Conservation (phyloP, 1,140 invertebrate species). For the Cyclina sinensis region DNA sequence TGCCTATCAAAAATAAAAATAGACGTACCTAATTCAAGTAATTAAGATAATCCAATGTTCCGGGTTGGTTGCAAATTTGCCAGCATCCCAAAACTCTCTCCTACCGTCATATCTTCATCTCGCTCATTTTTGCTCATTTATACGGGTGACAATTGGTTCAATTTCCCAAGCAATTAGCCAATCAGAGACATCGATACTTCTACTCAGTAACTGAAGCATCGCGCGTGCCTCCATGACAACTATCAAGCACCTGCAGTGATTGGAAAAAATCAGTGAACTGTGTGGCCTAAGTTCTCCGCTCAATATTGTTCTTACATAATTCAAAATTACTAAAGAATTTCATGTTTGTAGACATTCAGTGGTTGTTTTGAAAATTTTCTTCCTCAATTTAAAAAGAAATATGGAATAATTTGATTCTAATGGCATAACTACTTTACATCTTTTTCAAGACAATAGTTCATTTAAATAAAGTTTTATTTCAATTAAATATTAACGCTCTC, state of each 20-base stretch:
- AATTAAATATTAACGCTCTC: no score
- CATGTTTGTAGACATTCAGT: no score
- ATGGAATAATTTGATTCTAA: no score
- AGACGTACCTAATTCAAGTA: constrained; percentile 37
- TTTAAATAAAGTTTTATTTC: no score
- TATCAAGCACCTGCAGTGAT: constrained; percentile 59
- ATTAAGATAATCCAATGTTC: constrained; percentile 32
- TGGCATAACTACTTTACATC: no score
- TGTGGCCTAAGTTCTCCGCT: background rate
- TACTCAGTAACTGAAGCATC: constrained; percentile 27
- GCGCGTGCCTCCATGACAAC: constrained; percentile 60
- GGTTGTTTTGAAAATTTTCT: no score
- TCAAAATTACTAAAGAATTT: background rate
- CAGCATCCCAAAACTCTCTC: constrained; percentile 29
- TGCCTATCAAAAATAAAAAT: constrained; percentile 35
- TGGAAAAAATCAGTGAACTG: constrained; percentile 19
- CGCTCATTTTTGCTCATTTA: constrained; percentile 61
- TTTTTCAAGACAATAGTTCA: no score
- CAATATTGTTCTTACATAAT: constrained; percentile 23
- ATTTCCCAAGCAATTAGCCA: constrained; percentile 54
- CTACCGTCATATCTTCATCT: constrained; percentile 43
- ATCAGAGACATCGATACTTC: constrained; percentile 62
- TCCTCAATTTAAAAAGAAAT: no score
- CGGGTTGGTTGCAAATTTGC: constrained; percentile 11
- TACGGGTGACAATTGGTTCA: constrained; percentile 66